Base-by-base conservation (phyloP, 2,888 invertebrate genomes). In the Eristalis intricaria region DNA sequence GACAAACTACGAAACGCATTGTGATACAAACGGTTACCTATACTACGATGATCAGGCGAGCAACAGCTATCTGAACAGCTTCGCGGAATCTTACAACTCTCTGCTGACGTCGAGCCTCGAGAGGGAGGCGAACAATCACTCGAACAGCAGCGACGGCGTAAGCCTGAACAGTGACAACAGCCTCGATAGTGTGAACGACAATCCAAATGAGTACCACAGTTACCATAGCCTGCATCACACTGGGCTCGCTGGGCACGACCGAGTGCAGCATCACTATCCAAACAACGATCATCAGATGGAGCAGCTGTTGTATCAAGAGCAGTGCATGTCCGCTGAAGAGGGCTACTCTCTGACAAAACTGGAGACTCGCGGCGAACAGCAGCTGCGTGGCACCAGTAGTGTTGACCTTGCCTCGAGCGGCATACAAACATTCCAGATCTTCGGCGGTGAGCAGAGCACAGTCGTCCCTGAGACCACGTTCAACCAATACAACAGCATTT, bases 71-170 rank as follows among this genome's bases (percentile, higher is more conserved):
- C 89, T 89, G 68, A 90, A 89, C 50, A 93, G 92, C 56, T 93
- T 93, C 89, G 92, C 93, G 5, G 93, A 93, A 70, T 92, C 93
- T 0, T 93, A 93, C 74, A 93, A 93, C 64, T 90, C 92, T 8
- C 89, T 93, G 74, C 88, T 93, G 2, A 91, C 89, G 23, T 88
- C 90, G 2, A 90, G 82, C 60, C 61, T 83, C 19, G 89, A 89
- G 58, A 77, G 89, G 74, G 86, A 89, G 77, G 74, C 70, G 81
- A 79, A 43, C 74, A 85, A 71, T 63, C 29, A 64, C 68, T 75
- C 75, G 10, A 84, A 74, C 40, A 66, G 23, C 23, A 74, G 56
- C 69, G 73, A 38, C 66, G 60, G 26, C 73, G 68, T 56, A 84
- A 81, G 77, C 73, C 38, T 50, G 74, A 75, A 26, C 86, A 84